phyloP scores from a whole-genome alignment of 2,113 vertebrate genomes.

The Lepidothrix coronata region DNA sequence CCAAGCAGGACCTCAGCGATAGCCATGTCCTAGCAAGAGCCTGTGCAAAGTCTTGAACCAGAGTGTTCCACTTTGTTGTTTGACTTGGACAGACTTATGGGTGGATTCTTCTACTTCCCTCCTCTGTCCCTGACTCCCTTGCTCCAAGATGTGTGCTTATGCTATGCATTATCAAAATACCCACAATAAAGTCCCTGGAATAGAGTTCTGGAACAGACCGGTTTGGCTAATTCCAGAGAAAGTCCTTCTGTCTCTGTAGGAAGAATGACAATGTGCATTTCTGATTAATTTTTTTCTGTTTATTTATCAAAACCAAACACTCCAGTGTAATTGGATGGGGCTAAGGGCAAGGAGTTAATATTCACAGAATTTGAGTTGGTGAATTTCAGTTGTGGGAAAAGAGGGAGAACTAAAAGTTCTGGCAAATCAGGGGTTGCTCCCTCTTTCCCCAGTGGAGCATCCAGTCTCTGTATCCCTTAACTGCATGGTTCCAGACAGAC shows the following conservation, averaged over 20 bases:
- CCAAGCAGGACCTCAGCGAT: not conserved
- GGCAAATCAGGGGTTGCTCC: not conserved
- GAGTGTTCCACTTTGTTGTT: not conserved
- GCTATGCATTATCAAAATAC: not conserved
- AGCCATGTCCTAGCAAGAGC: not conserved
- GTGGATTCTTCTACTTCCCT: not conserved
- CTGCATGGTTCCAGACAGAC: not conserved
- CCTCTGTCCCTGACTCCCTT: not conserved
- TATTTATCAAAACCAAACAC: not conserved
- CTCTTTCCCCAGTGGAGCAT: not conserved
- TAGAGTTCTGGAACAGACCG: not conserved
- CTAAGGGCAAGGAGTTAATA: not conserved
- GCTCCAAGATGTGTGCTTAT: not conserved
- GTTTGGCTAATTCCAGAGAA: not conserved
- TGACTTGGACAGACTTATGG: not conserved
- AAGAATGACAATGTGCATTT: not conserved
- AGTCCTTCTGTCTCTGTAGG: not conserved
- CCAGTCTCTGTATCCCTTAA: not conserved
- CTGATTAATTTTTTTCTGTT: not conserved
- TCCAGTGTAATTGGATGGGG: not conserved
- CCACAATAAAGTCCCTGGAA: not conserved
- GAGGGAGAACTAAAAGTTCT: not conserved
- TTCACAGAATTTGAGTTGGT: not conserved
- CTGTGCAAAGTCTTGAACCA: not conserved
- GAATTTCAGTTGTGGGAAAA: not conserved